phyloP scores from a whole-genome alignment of 2,113 vertebrate genomes.

The Rhinogobius similis region DNA sequence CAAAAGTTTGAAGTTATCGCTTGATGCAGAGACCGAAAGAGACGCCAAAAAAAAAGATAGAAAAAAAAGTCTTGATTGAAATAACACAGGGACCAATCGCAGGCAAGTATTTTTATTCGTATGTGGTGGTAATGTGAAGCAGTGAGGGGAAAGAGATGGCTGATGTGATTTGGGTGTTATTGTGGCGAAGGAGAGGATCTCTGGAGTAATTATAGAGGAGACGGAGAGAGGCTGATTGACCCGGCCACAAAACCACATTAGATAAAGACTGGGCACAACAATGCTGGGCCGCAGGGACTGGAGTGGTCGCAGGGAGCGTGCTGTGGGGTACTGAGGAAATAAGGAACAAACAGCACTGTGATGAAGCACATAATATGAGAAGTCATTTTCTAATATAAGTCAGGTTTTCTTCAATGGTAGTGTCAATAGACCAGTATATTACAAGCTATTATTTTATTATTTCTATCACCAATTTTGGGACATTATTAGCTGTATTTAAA shows the following conservation, averaged over 20 bases:
- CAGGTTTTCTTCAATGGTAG: neutral
- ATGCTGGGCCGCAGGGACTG: conserved; percentile 62
- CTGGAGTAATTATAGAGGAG: conserved; percentile 70
- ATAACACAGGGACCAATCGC: conserved; percentile 54
- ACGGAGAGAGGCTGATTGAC: conserved; percentile 67
- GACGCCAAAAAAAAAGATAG: conserved; percentile 42
- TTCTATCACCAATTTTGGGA: neutral
- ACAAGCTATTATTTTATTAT: neutral
- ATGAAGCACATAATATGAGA: neutral
- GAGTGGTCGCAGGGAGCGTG: conserved; percentile 45
- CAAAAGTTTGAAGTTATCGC: conserved; percentile 56
- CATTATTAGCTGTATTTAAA: neutral
- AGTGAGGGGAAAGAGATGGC: conserved; percentile 66
- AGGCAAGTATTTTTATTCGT: conserved; percentile 26
- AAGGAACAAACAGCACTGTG: conserved; percentile 26
- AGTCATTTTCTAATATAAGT: neutral
- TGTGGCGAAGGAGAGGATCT: conserved; percentile 60
- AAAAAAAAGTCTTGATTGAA: conserved; percentile 46
- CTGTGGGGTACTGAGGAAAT: conserved; percentile 40
- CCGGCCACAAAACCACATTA: conserved; percentile 65
- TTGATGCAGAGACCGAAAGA: conserved; percentile 46
- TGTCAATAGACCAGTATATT: neutral
- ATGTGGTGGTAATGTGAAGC: conserved; percentile 59
- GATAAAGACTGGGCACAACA: conserved; percentile 69
- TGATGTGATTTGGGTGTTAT: conserved; percentile 73